Conservation (phyloP, 1,140 invertebrate genomes). For the Macrobrachium rosenbergii region DNA sequence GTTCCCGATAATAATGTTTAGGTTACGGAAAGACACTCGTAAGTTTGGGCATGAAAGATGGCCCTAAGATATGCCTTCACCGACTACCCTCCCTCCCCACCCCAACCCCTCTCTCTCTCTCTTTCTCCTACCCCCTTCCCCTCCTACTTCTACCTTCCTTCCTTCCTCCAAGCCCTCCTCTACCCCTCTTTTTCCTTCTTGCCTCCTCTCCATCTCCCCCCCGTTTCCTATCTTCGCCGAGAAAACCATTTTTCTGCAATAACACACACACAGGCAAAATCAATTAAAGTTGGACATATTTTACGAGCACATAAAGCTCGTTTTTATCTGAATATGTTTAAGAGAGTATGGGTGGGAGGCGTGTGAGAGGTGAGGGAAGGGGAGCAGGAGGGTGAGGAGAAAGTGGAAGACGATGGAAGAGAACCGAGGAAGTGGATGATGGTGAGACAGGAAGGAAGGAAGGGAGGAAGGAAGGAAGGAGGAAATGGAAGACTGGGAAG, state of each 20-base stretch:
- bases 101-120: no score
- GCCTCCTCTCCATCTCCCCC: no score
- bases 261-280: conserved; percentile 55
- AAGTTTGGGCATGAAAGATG: conserved; percentile 41
- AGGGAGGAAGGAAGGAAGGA: background rate
- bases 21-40: conserved; percentile 17
- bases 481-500: background rate
- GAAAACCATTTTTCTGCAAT: conserved; percentile 47
- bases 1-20: conserved; percentile 39
- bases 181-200: no score
- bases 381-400: background rate
- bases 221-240: background rate
- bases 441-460: background rate
- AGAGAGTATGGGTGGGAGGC: conserved; percentile 38
- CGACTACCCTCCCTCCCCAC: background rate
- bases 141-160: no score
- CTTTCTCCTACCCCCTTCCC: no score
- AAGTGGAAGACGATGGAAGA: background rate
- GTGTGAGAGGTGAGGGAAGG: background rate
- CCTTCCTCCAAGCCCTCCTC: no score
- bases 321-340: conserved; percentile 59
- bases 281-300: conserved; percentile 59
- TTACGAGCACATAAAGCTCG: conserved; percentile 51
- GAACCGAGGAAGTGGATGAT: background rate
- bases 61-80: conserved; percentile 12